Conservation (phyloP, 64 coral and sea anemone genomes). For the Stichodactyla mertensii region DNA sequence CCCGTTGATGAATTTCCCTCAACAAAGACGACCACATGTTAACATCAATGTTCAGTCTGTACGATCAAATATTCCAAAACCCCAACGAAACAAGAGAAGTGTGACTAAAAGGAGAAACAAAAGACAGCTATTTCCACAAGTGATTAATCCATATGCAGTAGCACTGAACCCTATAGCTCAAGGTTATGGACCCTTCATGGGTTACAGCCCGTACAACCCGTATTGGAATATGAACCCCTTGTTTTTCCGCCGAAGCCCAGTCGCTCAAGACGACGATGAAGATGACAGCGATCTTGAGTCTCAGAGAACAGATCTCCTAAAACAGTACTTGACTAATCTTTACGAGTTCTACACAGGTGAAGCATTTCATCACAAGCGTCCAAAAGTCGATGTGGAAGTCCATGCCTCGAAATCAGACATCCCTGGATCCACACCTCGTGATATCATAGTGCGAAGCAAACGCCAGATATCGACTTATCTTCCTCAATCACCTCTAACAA, state of each 20-base stretch:
- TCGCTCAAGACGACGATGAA: not conserved
- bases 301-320: not conserved
- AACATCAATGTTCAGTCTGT: constrained; percentile 88
- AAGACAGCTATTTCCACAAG: constrained; percentile 31
- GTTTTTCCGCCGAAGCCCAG: not conserved
- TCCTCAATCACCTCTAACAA: constrained; percentile 29
- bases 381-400: constrained; percentile 78
- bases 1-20: not conserved
- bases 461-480: constrained; percentile 52
- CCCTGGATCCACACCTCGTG: constrained; percentile 30
- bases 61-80: constrained; percentile 56
- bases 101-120: constrained; percentile 28
- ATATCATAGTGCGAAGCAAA: constrained; percentile 31
- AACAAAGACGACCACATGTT: constrained; percentile 52
- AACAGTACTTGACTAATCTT: constrained; percentile 35
- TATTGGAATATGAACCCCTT: constrained; percentile 8
- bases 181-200: constrained; percentile 14
- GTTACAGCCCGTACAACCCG: not conserved
- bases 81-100: not conserved
- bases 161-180: constrained; percentile 27
- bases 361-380: constrained; percentile 44
- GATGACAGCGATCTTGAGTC: not conserved
- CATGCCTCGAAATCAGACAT: constrained; percentile 89
- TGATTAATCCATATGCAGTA: not conserved
- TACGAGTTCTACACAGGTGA: constrained; percentile 49